Percentiles rank a stretch among this genome's conserved stretches.
Conservation (phyloP, 2,888 invertebrate genomes). For the Lasiommata megera region DNA sequence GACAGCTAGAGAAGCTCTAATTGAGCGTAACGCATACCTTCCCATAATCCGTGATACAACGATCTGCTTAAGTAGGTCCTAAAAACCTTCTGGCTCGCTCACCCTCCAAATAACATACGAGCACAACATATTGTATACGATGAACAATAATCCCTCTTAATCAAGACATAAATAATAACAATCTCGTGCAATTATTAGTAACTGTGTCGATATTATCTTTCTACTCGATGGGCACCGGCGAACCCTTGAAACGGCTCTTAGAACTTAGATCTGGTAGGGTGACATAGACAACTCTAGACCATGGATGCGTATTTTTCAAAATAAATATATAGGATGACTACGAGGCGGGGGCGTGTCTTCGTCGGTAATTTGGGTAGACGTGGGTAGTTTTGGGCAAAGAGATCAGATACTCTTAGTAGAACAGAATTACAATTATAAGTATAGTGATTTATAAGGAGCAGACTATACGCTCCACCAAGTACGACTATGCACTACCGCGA, state of each 20-base stretch:
- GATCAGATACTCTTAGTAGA: no score
- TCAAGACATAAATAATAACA: slow-evolving; percentile 25
- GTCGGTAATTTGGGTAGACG: no score
- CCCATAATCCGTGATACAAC: no score
- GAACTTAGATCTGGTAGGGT: slow-evolving; percentile 44
- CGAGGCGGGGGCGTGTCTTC: no score
- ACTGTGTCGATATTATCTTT: slow-evolving; percentile 65
- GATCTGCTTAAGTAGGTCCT: neutral
- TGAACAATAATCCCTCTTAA: slow-evolving; percentile 18
- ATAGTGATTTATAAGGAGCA: no score
- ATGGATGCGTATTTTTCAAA: neutral
- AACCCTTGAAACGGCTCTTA: slow-evolving; percentile 54
- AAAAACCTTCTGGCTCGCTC: neutral
- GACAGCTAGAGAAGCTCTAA: no score
- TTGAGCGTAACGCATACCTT: no score
- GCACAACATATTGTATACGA: slow-evolving; percentile 6
- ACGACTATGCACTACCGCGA: no score
- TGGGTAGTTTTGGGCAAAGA: no score
- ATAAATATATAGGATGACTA: no score
- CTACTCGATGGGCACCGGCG: slow-evolving; percentile 59
- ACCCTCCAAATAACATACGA: neutral
- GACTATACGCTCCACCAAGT: no score
- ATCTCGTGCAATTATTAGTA: slow-evolving; percentile 40
- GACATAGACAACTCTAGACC: slow-evolving; percentile 14
- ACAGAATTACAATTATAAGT: no score